Evolutionary conservation across 2,797 vertebrate genomes (phyloP).

Genomic region (Acipenser ruthenus): DNA sequence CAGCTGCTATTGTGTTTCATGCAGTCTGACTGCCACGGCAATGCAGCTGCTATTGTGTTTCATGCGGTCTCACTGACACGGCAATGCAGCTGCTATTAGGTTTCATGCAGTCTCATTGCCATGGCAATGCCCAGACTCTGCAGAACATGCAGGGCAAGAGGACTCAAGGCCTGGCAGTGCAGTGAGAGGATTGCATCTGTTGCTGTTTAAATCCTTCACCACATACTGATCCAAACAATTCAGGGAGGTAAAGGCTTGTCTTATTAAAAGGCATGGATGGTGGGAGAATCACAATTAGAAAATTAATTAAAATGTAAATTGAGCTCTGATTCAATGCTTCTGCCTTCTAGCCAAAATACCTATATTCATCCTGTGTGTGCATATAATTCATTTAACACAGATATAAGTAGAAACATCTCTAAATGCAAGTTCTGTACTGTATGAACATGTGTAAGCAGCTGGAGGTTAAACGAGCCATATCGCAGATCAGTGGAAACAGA

Average conservation of each 20-base stretch:
- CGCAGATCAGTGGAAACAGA: neutral
- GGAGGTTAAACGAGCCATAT: conserved; percentile 18
- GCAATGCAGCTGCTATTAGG: neutral
- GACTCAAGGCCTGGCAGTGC: neutral
- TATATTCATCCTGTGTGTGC: neutral
- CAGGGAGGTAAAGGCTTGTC: neutral
- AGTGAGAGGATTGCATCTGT: conserved; percentile 6
- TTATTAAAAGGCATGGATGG: conserved; percentile 1
- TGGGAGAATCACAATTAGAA: conserved; percentile 13
- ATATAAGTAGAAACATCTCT: neutral
- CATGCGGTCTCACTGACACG: no score
- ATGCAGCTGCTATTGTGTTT: no score
- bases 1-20: no score
- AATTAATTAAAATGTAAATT: conserved; percentile 23
- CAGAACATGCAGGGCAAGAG: neutral
- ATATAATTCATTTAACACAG: neutral
- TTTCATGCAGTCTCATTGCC: conserved; percentile 3
- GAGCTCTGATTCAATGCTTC: neutral
- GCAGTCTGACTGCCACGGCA: no score
- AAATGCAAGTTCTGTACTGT: neutral
- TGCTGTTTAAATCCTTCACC: neutral
- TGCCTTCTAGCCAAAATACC: neutral
- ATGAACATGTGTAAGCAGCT: conserved; percentile 22
- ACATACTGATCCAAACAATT: neutral
- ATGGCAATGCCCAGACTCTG: conserved; percentile 2